These are phyloP conservation scores for Muscidifurax raptorellus DNA, from an alignment of 1,140 invertebrate genomes.

Conservation along the genomic window DNA sequence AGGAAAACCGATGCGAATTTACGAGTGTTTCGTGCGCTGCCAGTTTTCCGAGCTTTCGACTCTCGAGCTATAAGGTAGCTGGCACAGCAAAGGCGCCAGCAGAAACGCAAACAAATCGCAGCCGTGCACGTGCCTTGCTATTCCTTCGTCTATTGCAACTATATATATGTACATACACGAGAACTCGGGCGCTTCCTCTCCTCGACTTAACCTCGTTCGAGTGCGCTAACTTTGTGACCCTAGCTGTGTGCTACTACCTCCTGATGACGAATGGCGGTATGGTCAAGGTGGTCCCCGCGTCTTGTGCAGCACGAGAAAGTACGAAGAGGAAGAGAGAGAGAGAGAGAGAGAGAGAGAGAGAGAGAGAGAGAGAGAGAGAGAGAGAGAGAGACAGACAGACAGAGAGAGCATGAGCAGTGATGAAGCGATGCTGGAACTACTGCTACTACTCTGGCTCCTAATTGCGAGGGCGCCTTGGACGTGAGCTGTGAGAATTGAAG, in stretches of 20 bases:
- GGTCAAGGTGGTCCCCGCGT: neutral
- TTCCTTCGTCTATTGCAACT: neutral
- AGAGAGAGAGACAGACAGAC: too few species aligned
- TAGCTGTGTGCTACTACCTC: neutral
- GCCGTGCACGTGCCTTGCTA: neutral
- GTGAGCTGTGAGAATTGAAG: constrained; percentile 1
- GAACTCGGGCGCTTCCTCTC: neutral
- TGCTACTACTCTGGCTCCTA: neutral
- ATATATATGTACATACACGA: neutral
- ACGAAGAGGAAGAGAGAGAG: too few species aligned
- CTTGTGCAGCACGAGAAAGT: neutral
- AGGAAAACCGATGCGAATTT: neutral
- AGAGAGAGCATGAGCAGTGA: neutral
- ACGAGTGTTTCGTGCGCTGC: neutral
- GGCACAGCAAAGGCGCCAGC: neutral
- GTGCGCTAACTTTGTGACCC: neutral
- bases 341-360: too few species aligned
- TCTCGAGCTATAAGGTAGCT: neutral
- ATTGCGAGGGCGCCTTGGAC: neutral
- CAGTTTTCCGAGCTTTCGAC: neutral
- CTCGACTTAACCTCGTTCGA: neutral
- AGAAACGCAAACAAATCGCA: constrained; percentile 15
- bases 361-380: too few species aligned
- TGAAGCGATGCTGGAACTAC: neutral
- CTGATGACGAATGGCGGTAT: neutral